Percentiles rank a stretch among this genome's conserved stretches.
Conservation (phyloP, 2,797 vertebrate species). For the Nyctalus aviator region DNA sequence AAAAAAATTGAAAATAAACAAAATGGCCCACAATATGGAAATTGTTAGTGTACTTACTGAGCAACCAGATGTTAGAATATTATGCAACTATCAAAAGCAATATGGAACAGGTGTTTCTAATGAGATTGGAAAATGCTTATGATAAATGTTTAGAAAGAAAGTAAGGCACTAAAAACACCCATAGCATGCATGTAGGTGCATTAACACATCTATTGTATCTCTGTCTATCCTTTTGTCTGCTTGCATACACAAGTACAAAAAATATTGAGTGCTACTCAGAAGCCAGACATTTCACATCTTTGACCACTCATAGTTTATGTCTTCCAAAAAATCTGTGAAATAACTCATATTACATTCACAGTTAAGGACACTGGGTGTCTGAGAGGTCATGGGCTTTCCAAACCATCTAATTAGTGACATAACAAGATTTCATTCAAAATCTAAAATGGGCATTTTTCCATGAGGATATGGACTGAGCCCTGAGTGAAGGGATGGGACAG, state of each 20-base stretch:
- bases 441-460: neutral
- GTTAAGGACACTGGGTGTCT: neutral
- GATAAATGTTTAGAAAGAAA: slow-evolving; percentile 51
- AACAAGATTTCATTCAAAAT: slow-evolving; percentile 27
- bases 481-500: neutral
- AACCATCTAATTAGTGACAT: neutral
- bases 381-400: neutral
- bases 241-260: neutral
- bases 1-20: slow-evolving; percentile 61
- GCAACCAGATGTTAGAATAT: slow-evolving; percentile 64
- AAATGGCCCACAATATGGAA: slow-evolving; percentile 3
- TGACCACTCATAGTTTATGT: neutral
- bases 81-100: slow-evolving; percentile 55
- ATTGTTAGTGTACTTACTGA: slow-evolving; percentile 37
- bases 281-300: neutral
- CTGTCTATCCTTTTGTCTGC: neutral
- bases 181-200: neutral
- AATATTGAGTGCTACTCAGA: neutral
- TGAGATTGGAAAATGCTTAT: slow-evolving; percentile 7
- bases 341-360: neutral
- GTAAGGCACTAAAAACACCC: neutral
- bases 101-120: neutral
- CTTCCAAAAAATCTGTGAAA: neutral
- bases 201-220: neutral
- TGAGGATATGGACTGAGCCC: neutral